Percentiles rank a stretch among this genome's conserved stretches.
These are phyloP conservation scores for Myotis myotis DNA, from an alignment of 2,797 vertebrate genomes.

Conservation along the genomic window DNA sequence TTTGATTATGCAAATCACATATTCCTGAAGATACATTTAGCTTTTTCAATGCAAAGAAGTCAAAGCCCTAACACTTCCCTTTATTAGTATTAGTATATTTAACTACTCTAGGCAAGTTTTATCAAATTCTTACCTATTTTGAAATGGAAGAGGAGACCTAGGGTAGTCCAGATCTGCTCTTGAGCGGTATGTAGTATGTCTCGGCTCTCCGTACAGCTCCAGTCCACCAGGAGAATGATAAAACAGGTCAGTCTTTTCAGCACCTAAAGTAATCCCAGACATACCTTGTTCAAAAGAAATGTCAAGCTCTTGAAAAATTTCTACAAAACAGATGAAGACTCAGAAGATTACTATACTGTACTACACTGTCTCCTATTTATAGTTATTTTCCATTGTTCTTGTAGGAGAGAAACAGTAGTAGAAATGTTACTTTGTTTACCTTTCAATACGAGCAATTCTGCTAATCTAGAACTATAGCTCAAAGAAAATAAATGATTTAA, in stretches of 20 bases:
- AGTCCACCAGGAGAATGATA: slow-evolving; percentile 87
- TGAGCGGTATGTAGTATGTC: slow-evolving; percentile 86
- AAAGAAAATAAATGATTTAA: slow-evolving; percentile 38
- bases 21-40: not conserved
- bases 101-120: not conserved
- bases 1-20: not conserved
- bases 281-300: slow-evolving; percentile 15
- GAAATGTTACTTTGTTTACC: not conserved
- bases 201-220: slow-evolving; percentile 91
- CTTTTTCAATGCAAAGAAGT: not conserved
- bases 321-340: not conserved
- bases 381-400: not conserved
- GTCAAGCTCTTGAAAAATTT: not conserved
- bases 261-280: slow-evolving; percentile 83
- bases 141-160: slow-evolving; percentile 87
- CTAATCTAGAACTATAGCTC: not conserved
- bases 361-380: not conserved
- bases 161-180: slow-evolving; percentile 90
- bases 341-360: not conserved
- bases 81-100: not conserved
- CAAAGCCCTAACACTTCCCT: not conserved
- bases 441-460: slow-evolving; percentile 6
- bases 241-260: slow-evolving; percentile 89
- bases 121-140: slow-evolving; percentile 84
- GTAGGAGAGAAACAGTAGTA: not conserved